These are phyloP conservation scores for Genyomyrus donnyi DNA, from an alignment of 2,113 vertebrate species.

Conservation along the genomic window DNA sequence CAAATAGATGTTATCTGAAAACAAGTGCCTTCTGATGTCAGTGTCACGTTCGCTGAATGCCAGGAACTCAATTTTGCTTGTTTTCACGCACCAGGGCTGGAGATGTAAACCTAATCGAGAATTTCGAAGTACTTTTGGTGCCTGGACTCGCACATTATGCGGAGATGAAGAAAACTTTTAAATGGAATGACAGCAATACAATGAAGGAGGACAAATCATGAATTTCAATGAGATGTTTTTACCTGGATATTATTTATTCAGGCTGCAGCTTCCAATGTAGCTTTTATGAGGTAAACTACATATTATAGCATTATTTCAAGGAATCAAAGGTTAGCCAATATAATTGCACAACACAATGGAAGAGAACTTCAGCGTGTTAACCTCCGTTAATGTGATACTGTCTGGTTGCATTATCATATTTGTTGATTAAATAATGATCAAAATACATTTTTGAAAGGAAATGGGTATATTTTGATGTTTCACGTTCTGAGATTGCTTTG, in stretches of 20 bases:
- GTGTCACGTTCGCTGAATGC: constrained; percentile 26
- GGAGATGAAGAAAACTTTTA: constrained; percentile 44
- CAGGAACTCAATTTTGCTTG: constrained; percentile 38
- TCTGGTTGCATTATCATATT: constrained; percentile 25
- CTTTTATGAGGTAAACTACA: constrained; percentile 34
- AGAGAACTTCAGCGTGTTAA: constrained; percentile 10
- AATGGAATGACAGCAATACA: constrained; percentile 42
- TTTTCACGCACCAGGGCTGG: constrained; percentile 39
- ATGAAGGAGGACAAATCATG: constrained; percentile 45
- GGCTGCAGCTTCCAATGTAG: constrained; percentile 35
- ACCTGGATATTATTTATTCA: constrained; percentile 49
- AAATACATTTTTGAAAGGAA: constrained; percentile 11
- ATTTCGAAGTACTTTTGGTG: constrained; percentile 40
- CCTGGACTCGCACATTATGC: constrained; percentile 15
- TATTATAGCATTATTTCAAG: constrained; percentile 18
- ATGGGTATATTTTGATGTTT: not conserved
- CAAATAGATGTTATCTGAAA: constrained; percentile 44
- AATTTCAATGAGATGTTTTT: constrained; percentile 44
- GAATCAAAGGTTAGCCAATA: constrained; percentile 27
- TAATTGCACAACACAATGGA: constrained; percentile 27
- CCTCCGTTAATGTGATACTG: constrained; percentile 21
- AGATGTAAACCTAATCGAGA: constrained; percentile 44
- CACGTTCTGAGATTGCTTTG: not conserved
- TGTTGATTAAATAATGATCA: constrained; percentile 29
- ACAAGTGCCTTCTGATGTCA: constrained; percentile 41